A percentile compares a stretch with the other conserved stretches of the same genome.
Conservation (phyloP, 2,113 vertebrate genomes). For the Poecilia latipinna region DNA sequence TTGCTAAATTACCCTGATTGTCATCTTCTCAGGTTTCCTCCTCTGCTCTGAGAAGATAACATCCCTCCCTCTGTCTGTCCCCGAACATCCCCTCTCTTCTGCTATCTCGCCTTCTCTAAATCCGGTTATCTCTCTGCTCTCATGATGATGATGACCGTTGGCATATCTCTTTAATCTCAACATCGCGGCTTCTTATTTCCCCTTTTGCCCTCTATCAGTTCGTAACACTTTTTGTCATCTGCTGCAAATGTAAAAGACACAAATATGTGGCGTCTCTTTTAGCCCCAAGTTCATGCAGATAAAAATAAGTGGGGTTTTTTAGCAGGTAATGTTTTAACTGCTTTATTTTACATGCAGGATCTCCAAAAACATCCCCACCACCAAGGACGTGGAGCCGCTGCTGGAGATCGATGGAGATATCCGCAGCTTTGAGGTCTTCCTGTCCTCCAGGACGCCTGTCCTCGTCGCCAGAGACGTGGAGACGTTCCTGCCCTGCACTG, state of each 20-base stretch:
- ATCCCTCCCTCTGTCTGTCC: constrained; percentile 75
- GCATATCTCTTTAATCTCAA: constrained; percentile 72
- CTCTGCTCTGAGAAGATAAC: constrained; percentile 78
- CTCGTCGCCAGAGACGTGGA: constrained; percentile 93
- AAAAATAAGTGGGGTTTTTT: neutral
- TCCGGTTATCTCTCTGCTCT: constrained; percentile 72
- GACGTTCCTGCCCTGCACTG: constrained; percentile 95
- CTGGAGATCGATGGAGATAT: constrained; percentile 97
- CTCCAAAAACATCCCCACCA: constrained; percentile 96
- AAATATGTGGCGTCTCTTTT: neutral
- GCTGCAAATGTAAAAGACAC: constrained; percentile 13
- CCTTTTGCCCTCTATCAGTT: constrained; percentile 57
- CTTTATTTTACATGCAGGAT: constrained; percentile 79
- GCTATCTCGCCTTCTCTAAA: constrained; percentile 74
- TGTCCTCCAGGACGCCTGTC: constrained; percentile 93
- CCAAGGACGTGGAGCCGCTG: constrained; percentile 96
- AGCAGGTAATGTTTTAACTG: neutral
- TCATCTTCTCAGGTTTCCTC: constrained; percentile 81
- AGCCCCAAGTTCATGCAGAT: neutral
- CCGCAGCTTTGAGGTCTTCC: constrained; percentile 96
- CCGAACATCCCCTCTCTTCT: constrained; percentile 68
- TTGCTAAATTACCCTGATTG: constrained; percentile 78
- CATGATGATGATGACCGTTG: constrained; percentile 75
- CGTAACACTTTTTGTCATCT: constrained; percentile 31
- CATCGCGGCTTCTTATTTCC: constrained; percentile 64